Percentiles rank a stretch among this genome's conserved stretches.
phyloP scores from a whole-genome alignment of 2,888 invertebrate species.

The Hirtodrosophila histrioides region DNA sequence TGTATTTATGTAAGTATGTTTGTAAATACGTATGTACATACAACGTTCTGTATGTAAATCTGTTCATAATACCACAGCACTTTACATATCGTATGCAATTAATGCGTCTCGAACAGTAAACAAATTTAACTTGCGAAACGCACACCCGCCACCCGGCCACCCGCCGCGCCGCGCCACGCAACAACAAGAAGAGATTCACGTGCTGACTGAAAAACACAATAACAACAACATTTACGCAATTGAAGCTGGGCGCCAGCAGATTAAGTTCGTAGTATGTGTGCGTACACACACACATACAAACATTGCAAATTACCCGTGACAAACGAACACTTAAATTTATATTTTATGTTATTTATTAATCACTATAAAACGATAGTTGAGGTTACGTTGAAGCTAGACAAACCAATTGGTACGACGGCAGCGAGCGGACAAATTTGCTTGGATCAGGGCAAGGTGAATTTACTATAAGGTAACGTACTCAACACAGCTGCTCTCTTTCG shows the following conservation, averaged over 20 bases:
- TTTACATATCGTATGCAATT: conserved; percentile 11
- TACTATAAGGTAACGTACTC: too few relatives aligned
- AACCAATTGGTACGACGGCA: too few relatives aligned
- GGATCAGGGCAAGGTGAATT: too few relatives aligned
- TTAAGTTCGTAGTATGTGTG: conserved; percentile 8
- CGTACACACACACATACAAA: neutral
- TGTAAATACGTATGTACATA: conserved; percentile 3
- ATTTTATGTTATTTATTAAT: too few relatives aligned
- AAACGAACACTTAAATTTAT: too few relatives aligned
- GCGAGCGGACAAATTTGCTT: too few relatives aligned
- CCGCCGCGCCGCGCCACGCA: conserved; percentile 23
- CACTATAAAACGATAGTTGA: too few relatives aligned
- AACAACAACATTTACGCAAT: conserved; percentile 35
- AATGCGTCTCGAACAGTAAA: conserved; percentile 29
- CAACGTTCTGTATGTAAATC: neutral
- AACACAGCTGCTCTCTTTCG: too few relatives aligned
- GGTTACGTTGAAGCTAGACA: too few relatives aligned
- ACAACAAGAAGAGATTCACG: conserved; percentile 11
- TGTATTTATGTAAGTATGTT: neutral
- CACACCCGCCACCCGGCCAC: conserved; percentile 25
- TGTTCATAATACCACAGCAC: neutral
- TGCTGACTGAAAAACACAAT: conserved; percentile 25
- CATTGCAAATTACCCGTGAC: too few relatives aligned
- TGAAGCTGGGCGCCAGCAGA: conserved; percentile 29
- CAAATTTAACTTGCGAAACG: conserved; percentile 35